Base-by-base conservation (phyloP, 2,888 invertebrate genomes). In the Melanostoma scalare region DNA sequence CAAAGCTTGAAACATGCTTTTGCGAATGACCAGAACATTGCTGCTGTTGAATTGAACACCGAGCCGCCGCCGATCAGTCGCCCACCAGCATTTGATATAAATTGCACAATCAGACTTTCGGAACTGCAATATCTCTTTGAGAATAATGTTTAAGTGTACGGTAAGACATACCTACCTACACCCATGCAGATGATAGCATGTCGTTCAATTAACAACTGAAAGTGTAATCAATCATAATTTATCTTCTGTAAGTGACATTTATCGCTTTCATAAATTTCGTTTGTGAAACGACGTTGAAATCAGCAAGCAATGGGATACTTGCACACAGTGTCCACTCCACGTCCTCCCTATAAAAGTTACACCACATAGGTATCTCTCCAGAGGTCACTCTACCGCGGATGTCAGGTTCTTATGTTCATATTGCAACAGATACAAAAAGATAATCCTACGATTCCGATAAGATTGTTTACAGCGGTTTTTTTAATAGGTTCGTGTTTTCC, bases 231-330 rank as follows among this genome's bases (percentile, higher is more conserved):
- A 84, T 84, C 77, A 84, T 74, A 84, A 78, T 84, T 78, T 71
- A 78, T 84, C 78, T 73, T 84, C 73, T 53, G 68, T 84, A 84
- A 84, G 78, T 84, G 82, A 78, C 82, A 78, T 84, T 84, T 84
- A 84, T 84, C 58, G 82, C 78, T 71, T 84, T 74, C 78, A 78
- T 82, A 82, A 82, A 82, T 77, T 52, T 63, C 68, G 46, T 65
- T 48, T 55, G 56, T 61, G 67, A 56, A 77, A 56, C 72, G 72
- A 82, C 68, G 77, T 61, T 72, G 72, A 82, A 20, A 61, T 52
- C 55, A 72, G 71, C 56, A 56, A 56, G 20, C 63, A 35, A 50
- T 20, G 36, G 20, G 20, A 20, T 20, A 20, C 20, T 20, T 20
- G 20, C 20, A 20, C 20, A 20, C 20, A 20, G 20, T 20, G 20